A percentile compares a stretch with the other conserved stretches of the same genome.
These are phyloP conservation scores for Actinernus sp. DNA, from an alignment of 92 coral and sea anemone species.

Conservation along the genomic window DNA sequence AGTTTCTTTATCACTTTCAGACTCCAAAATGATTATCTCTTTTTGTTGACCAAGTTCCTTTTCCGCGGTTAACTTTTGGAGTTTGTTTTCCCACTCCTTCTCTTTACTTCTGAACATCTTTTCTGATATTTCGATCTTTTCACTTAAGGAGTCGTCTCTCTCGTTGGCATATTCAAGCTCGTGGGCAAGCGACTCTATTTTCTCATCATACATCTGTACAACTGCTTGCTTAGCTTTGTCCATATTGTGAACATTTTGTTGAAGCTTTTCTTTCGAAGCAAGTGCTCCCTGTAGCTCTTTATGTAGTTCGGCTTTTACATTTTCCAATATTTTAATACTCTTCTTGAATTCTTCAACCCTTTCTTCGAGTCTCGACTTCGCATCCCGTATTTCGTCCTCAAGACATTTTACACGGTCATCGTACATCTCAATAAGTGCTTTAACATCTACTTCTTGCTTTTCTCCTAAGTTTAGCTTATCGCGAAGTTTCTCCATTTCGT, in stretches of 20 bases:
- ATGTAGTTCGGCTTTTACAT: slow-evolving; percentile 37
- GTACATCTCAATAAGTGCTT: slow-evolving; percentile 7
- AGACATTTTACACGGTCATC: background rate
- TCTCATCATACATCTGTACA: slow-evolving; percentile 80
- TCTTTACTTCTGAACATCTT: slow-evolving; percentile 34
- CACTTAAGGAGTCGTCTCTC: slow-evolving; percentile 18
- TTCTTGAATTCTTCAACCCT: slow-evolving; percentile 25
- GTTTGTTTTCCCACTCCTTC: slow-evolving; percentile 47
- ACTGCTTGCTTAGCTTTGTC: slow-evolving; percentile 86
- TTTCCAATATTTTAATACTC: slow-evolving; percentile 29
- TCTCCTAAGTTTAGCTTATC: slow-evolving; percentile 20
- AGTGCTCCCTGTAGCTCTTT: slow-evolving; percentile 47
- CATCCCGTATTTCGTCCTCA: background rate
- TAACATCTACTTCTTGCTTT: slow-evolving; percentile 3
- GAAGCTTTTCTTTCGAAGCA: slow-evolving; percentile 59
- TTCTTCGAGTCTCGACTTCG: slow-evolving; percentile 24
- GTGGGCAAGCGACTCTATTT: slow-evolving; percentile 73
- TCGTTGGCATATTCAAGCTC: slow-evolving; percentile 75
- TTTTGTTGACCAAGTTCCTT: background rate
- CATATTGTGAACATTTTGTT: slow-evolving; percentile 68
- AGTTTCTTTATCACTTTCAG: slow-evolving; percentile 26
- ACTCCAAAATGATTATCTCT: slow-evolving; percentile 12
- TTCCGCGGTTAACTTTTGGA: background rate
- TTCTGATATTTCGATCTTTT: slow-evolving; percentile 34
- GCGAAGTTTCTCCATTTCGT: slow-evolving; percentile 2